phyloP scores from a whole-genome alignment of 2,888 invertebrate species.

The Pandemis corylana region DNA sequence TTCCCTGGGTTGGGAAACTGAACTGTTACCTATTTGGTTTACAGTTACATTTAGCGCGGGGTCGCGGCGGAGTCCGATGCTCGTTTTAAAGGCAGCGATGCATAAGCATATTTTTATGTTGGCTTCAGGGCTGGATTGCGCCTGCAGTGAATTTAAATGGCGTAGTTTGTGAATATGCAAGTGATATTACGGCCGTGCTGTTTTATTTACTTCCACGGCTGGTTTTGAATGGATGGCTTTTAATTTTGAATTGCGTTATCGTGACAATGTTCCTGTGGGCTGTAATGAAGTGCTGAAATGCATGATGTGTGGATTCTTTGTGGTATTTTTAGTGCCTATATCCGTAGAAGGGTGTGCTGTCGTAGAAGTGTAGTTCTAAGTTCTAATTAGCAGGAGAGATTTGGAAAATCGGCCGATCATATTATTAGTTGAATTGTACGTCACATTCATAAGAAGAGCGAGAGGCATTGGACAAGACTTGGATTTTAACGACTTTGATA shows the following conservation, averaged over 20 bases:
- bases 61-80: conserved; percentile 24
- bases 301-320: neutral
- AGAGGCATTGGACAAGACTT: too few relatives aligned
- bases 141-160: conserved; percentile 69
- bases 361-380: too few relatives aligned
- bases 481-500: too few relatives aligned
- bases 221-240: conserved; percentile 40
- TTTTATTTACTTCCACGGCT: conserved; percentile 58
- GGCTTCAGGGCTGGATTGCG: conserved; percentile 61
- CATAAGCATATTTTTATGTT: conserved; percentile 60
- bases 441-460: too few relatives aligned
- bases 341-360: too few relatives aligned
- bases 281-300: conserved; percentile 4
- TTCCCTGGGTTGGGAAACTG: neutral
- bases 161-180: conserved; percentile 61
- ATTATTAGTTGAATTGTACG: too few relatives aligned
- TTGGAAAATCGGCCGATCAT: too few relatives aligned
- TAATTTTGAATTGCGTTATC: conserved; percentile 31
- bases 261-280: conserved; percentile 18
- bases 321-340: neutral
- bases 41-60: conserved; percentile 28
- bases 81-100: conserved; percentile 46
- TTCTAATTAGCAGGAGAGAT: too few relatives aligned
- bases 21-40: conserved; percentile 24
- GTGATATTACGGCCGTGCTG: conserved; percentile 51